phyloP scores from a whole-genome alignment of 2,797 vertebrate genomes.

The Dendrocincla fuliginosa region DNA sequence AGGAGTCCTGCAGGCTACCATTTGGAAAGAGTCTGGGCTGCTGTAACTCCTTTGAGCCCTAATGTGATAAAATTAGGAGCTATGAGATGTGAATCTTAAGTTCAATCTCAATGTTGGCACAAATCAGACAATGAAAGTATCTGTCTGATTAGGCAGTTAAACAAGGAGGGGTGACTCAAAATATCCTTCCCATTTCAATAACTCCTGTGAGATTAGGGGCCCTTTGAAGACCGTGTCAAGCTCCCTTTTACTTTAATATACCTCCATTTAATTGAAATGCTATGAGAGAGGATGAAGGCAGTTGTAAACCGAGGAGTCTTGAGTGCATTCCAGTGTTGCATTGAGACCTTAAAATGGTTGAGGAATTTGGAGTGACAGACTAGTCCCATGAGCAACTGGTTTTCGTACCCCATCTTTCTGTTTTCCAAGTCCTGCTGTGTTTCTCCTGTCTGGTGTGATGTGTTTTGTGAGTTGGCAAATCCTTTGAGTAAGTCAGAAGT shows the following conservation, averaged over 20 bases:
- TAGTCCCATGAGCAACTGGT: background rate
- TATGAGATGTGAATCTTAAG: background rate
- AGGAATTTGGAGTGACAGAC: background rate
- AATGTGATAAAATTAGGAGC: constrained; percentile 28
- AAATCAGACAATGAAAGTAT: constrained; percentile 29
- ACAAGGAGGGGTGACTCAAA: constrained; percentile 18
- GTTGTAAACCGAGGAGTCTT: background rate
- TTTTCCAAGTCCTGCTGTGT: background rate
- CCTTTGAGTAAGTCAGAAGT: background rate
- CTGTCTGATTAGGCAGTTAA: constrained; percentile 44
- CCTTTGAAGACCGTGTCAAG: background rate
- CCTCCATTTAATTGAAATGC: background rate
- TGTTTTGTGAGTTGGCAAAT: background rate
- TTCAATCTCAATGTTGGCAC: background rate
- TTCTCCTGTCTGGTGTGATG: background rate
- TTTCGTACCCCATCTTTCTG: background rate
- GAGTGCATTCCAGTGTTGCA: background rate
- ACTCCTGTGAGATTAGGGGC: constrained; percentile 27
- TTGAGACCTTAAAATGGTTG: background rate
- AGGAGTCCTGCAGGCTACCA: constrained; percentile 21
- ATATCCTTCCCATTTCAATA: constrained; percentile 10
- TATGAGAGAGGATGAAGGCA: background rate
- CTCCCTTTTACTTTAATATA: background rate
- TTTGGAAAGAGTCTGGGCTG: background rate
- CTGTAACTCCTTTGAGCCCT: background rate